Evolutionary conservation across 1,140 invertebrate species (phyloP).

Genomic region (Drosophila santomea): DNA sequence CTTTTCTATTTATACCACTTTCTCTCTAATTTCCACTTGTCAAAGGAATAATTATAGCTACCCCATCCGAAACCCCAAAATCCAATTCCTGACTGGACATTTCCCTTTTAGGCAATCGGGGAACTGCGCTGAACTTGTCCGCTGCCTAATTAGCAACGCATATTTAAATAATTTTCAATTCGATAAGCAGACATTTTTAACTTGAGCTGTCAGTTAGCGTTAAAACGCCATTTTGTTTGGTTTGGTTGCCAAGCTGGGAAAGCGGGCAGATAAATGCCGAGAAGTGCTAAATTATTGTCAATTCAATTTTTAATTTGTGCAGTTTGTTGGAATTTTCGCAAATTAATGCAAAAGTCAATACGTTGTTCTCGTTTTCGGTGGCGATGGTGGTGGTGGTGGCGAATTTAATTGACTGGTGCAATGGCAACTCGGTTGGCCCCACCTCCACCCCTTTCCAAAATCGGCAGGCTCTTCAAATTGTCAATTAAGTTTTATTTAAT

Average conservation of each 20-base stretch:
- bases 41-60: no score
- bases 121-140: constrained; percentile 61
- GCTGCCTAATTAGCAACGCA: constrained; percentile 82
- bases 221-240: constrained; percentile 82
- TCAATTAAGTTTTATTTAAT: constrained; percentile 84
- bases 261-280: constrained; percentile 61
- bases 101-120: constrained; percentile 5
- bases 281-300: constrained; percentile 79
- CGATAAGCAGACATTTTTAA: constrained; percentile 84
- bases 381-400: not conserved
- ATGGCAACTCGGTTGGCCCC: not conserved
- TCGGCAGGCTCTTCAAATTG: constrained; percentile 69
- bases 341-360: constrained; percentile 78
- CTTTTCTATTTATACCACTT: not conserved
- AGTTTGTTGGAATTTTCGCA: constrained; percentile 67
- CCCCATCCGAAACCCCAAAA: not conserved
- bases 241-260: not conserved
- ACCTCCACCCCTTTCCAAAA: not conserved
- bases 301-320: constrained; percentile 81
- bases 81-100: constrained; percentile 1
- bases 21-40: not conserved
- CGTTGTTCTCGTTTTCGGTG: constrained; percentile 9
- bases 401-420: constrained; percentile 76
- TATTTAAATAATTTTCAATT: constrained; percentile 84
- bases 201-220: constrained; percentile 82